These are phyloP conservation scores for Lutjanus erythropterus DNA, from an alignment of 2,113 vertebrate genomes.

Conservation along the genomic window DNA sequence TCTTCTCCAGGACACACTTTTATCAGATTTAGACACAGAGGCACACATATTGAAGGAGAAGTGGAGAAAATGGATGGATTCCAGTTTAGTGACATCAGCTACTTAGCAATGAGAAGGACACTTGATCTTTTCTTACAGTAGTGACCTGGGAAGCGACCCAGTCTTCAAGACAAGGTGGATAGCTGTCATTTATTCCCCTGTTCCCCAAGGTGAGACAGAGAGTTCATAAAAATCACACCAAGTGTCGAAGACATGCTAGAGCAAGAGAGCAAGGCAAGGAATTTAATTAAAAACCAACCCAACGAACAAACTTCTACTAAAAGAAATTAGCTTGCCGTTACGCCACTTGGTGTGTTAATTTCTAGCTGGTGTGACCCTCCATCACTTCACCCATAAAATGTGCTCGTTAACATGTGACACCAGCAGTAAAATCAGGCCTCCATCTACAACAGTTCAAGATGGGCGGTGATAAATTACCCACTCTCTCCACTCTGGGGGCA, in stretches of 20 bases:
- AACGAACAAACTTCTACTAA: background rate
- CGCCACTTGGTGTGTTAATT: constrained; percentile 32
- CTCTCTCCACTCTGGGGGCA: constrained; percentile 33
- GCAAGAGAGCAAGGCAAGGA: too few species aligned
- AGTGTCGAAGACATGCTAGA: background rate
- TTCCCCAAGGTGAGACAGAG: background rate
- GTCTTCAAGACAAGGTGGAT: constrained; percentile 39
- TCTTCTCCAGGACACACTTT: constrained; percentile 31
- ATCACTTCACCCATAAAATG: constrained; percentile 58
- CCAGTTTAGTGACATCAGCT: constrained; percentile 72
- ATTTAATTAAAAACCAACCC: background rate
- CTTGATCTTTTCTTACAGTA: constrained; percentile 61
- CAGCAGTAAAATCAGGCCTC: constrained; percentile 65
- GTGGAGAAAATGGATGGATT: constrained; percentile 57
- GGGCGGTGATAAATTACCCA: constrained; percentile 69
- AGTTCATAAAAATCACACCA: constrained; percentile 7
- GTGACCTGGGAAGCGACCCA: constrained; percentile 61
- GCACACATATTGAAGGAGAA: constrained; percentile 9
- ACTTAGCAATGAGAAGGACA: constrained; percentile 51
- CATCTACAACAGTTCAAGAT: constrained; percentile 48
- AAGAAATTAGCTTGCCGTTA: constrained; percentile 18
- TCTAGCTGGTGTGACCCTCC: constrained; percentile 58
- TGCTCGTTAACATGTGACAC: constrained; percentile 73
- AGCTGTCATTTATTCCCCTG: constrained; percentile 37
- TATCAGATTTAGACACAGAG: constrained; percentile 52